Evolutionary conservation across 2,888 invertebrate genomes (phyloP), one percentile per base, ranked within the genome.

Genomic region (Plebejus argus): DNA sequence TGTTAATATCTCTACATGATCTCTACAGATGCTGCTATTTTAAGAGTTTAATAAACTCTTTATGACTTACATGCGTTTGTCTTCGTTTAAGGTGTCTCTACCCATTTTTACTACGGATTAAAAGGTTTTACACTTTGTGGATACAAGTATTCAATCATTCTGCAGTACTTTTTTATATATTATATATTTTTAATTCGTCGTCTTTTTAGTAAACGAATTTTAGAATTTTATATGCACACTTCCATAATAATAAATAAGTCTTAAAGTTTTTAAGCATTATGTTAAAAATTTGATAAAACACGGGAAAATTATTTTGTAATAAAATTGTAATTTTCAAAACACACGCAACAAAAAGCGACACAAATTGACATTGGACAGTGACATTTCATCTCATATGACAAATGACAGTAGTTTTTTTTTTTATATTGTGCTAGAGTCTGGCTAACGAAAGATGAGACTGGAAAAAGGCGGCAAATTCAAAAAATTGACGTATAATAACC

Each of bases 101-200:
- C 23, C 61, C 61, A 61, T 61, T 61, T 61, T 23, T 23, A 23
- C 23, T 23, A 23, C 23, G 20, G 20, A 20, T 23, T 12, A 10
- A 20, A 61, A 61, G 61, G 61, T 61, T 61, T 61, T 61, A 61
- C 61, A 61, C 61, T 61, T 61, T 61, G 23, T 23, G 10, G 8
- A n/a, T 58, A 58, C 8, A 8, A 58, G 8, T 61, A 23, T 23
- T 23, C 23, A 12, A 61, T 4, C 61, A 61, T 61, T 61, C 20
- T 61, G 7, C 8, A 8, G 23, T 23, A 53, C 53, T 53, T 18
- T 53, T 18, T 18, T 53, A 5, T 18, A 53, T 53, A 18, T 61
- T n/a, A n/a, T n/a, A n/a, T n/a, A n/a, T n/a, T n/a, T 61, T 61
- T 20, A 61, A 23, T 10, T 20, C 58, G 23, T 12, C 23, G 12